phyloP scores from a whole-genome alignment of 2,113 vertebrate species.

The Thalassarche chlororhynchos region DNA sequence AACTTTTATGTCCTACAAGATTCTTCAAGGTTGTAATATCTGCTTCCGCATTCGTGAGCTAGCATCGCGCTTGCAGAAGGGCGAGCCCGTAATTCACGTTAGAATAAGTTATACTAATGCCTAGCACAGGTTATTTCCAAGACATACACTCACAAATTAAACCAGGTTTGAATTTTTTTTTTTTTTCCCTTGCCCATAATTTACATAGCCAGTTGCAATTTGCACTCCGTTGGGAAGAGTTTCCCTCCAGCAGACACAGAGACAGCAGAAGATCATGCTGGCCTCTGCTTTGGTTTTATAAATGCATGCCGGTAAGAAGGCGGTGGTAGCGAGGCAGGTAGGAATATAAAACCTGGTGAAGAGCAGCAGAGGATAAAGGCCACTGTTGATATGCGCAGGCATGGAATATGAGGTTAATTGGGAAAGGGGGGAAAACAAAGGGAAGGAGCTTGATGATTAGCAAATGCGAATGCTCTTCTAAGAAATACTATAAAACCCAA shows the following conservation, averaged over 20 bases:
- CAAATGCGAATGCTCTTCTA: neutral
- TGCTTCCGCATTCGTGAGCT: neutral
- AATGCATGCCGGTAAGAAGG: neutral
- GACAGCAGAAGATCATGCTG: fast-evolving
- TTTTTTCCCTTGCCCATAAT: neutral
- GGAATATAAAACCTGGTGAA: neutral
- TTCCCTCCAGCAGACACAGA: neutral
- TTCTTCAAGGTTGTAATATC: constrained; percentile 39
- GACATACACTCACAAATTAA: neutral
- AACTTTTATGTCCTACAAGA: constrained; percentile 33
- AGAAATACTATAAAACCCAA: neutral
- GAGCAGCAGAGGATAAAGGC: neutral
- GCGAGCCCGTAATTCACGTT: neutral
- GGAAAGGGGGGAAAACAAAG: neutral
- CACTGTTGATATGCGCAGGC: neutral
- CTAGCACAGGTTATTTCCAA: neutral
- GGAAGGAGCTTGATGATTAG: neutral
- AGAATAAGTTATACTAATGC: neutral
- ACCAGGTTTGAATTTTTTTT: neutral
- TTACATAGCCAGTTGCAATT: neutral
- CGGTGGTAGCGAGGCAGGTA: fast-evolving
- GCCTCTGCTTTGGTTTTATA: neutral
- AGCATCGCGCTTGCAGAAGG: neutral
- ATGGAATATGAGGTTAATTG: neutral
- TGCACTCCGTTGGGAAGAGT: neutral